These are phyloP conservation scores for Callimorpha dominula DNA, from an alignment of 2,888 invertebrate genomes.

Conservation along the genomic window DNA sequence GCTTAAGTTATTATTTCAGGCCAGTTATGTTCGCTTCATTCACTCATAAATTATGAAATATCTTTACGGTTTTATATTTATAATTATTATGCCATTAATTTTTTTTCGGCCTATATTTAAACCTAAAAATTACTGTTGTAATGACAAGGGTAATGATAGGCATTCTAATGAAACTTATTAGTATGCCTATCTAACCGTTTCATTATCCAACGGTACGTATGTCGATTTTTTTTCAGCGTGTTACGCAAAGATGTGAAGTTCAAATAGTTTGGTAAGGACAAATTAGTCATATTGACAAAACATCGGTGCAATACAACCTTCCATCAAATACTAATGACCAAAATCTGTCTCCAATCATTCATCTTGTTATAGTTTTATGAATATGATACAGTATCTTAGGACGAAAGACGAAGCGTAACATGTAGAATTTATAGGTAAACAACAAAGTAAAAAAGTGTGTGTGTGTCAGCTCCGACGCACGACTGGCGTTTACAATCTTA, in stretches of 20 bases:
- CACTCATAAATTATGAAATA: background rate
- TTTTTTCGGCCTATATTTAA: background rate
- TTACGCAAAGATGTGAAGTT: background rate
- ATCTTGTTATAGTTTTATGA: no score
- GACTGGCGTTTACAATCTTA: no score
- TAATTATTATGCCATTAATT: background rate
- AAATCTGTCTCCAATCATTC: background rate
- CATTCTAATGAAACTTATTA: no score
- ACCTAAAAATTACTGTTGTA: background rate
- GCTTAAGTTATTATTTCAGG: constrained; percentile 27
- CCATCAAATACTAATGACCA: background rate
- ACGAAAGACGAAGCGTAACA: background rate
- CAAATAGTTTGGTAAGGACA: background rate
- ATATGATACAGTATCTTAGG: no score
- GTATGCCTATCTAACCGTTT: no score
- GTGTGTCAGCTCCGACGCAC: no score
- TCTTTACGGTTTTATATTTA: background rate
- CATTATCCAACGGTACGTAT: background rate
- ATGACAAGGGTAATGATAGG: no score
- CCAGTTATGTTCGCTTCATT: constrained; percentile 2
- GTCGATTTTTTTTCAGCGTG: background rate
- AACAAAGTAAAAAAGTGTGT: no score
- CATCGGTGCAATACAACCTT: background rate
- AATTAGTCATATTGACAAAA: background rate
- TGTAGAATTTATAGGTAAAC: no score